Conservation (phyloP, 2,113 vertebrate species). For the Hippolais icterina region DNA sequence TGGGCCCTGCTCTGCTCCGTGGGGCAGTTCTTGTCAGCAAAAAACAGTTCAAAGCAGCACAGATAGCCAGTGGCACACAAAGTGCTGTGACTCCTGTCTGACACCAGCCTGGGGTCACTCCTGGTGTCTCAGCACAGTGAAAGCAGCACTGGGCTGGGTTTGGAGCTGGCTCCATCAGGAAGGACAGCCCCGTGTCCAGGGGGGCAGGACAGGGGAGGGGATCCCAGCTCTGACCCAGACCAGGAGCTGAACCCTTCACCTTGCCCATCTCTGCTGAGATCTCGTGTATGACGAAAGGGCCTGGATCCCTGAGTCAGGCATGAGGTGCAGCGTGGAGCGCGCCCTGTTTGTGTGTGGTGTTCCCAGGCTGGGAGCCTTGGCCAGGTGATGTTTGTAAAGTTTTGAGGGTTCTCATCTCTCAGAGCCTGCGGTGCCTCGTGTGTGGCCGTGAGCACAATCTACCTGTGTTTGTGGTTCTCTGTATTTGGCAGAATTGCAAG, state of each 20-base stretch:
- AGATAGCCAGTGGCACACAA: background rate
- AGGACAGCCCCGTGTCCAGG: background rate
- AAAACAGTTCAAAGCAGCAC: background rate
- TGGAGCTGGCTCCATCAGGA: rapidly evolving
- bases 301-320: background rate
- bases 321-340: rapidly evolving
- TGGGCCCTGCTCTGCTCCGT: background rate
- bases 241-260: background rate
- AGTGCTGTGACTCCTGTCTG: background rate
- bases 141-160: background rate
- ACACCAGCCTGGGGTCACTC: background rate
- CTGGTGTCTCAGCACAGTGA: background rate
- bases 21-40: background rate
- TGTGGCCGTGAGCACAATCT: background rate
- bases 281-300: background rate
- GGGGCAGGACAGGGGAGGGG: background rate
- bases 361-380: background rate
- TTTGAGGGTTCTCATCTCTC: background rate
- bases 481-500: background rate
- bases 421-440: background rate
- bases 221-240: background rate
- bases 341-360: background rate
- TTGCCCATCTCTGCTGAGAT: background rate
- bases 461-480: background rate
- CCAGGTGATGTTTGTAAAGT: background rate